phyloP scores from a whole-genome alignment of 2,113 vertebrate genomes.

The Heterochromis multidens region DNA sequence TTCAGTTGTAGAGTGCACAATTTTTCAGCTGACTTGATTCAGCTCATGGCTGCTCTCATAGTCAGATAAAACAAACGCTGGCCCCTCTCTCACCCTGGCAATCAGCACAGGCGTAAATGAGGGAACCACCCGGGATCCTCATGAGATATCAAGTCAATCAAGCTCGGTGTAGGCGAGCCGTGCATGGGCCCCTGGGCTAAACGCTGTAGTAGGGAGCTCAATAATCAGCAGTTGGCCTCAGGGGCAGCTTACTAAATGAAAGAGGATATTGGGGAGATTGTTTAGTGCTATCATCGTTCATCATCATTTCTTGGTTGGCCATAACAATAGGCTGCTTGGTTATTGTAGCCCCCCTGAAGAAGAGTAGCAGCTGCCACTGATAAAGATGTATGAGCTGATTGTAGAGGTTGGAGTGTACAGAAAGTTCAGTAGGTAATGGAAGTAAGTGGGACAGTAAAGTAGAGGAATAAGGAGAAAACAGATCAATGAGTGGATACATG shows the following conservation, averaged over 20 bases:
- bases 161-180: neutral
- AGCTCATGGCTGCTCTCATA: neutral
- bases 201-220: neutral
- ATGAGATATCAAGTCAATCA: constrained; percentile 29
- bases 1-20: neutral
- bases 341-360: constrained; percentile 26
- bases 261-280: constrained; percentile 53
- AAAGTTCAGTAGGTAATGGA: neutral
- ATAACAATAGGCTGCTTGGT: constrained; percentile 7
- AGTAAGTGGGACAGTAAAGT: neutral
- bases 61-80: constrained; percentile 3
- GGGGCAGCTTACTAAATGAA: constrained; percentile 50
- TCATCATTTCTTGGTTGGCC: constrained; percentile 13
- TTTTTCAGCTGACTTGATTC: constrained; percentile 7
- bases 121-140: constrained; percentile 6
- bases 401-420: neutral
- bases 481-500: neutral
- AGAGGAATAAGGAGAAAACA: neutral
- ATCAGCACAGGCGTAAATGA: neutral
- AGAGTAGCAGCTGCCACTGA: constrained; percentile 46
- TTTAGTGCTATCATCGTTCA: constrained; percentile 36
- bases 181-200: constrained; percentile 9
- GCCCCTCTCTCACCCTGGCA: neutral
- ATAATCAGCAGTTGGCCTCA: constrained; percentile 24
- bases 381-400: constrained; percentile 17